A percentile compares a stretch with the other conserved stretches of the same genome.
Conservation (phyloP, 2,113 vertebrate species). For the Eulemur rufifrons region DNA sequence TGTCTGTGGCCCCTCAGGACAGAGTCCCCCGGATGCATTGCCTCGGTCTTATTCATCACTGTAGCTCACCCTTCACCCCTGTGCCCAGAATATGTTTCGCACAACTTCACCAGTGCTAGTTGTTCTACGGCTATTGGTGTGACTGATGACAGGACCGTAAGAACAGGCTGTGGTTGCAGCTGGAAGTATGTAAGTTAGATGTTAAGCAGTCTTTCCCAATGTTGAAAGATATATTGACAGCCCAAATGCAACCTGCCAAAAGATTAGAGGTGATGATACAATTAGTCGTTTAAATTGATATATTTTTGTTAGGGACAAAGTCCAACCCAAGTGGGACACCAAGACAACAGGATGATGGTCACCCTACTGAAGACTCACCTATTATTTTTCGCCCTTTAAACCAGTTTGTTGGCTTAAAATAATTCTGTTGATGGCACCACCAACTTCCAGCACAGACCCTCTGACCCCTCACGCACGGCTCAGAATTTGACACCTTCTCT, state of each 20-base stretch:
- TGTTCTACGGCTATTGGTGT: not conserved
- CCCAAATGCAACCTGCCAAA: not conserved
- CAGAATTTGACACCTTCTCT: not conserved
- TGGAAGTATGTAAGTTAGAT: not conserved
- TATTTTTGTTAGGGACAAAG: not conserved
- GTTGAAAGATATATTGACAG: not conserved
- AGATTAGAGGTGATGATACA: not conserved
- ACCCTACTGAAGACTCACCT: not conserved
- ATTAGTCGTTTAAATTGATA: not conserved
- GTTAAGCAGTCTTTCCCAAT: not conserved
- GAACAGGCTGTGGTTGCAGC: not conserved
- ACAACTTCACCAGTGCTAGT: accelerated
- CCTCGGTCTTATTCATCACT: not conserved
- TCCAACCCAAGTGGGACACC: not conserved
- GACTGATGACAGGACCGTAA: accelerated
- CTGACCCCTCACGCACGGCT: not conserved
- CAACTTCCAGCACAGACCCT: not conserved
- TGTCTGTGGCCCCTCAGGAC: not conserved
- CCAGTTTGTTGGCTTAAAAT: not conserved
- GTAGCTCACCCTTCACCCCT: not conserved
- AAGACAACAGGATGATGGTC: not conserved
- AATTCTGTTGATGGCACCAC: not conserved
- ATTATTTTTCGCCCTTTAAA: not conserved
- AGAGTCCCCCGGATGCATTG: not conserved
- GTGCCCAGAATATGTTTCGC: not conserved